These are phyloP conservation scores for Sepiola atlantica DNA, from an alignment of 2,888 invertebrate species.

Conservation along the genomic window DNA sequence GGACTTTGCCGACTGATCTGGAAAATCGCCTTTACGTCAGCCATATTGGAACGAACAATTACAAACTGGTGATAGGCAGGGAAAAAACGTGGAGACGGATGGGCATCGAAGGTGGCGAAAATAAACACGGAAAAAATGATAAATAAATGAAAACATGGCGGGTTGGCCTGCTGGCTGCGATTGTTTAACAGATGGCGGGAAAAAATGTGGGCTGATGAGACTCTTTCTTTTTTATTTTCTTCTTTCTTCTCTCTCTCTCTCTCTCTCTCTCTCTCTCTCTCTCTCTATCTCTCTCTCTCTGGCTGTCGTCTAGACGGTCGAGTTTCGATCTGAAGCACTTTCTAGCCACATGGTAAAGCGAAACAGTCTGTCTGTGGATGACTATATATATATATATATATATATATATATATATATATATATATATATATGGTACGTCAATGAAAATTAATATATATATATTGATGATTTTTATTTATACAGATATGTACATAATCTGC, in stretches of 20 bases:
- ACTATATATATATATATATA: too few relatives aligned
- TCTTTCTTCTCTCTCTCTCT: background rate
- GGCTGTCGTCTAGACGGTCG: too few relatives aligned
- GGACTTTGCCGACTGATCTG: constrained; percentile 12
- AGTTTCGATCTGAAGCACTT: too few relatives aligned
- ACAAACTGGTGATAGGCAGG: background rate
- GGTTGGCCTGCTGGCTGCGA: background rate
- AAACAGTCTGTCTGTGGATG: too few relatives aligned
- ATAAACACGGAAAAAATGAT: background rate
- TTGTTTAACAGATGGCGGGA: background rate
- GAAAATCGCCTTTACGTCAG: background rate
- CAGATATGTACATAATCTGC: too few relatives aligned
- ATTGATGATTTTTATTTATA: too few relatives aligned
- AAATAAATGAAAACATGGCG: background rate
- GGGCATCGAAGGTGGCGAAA: background rate
- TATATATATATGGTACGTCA: too few relatives aligned
- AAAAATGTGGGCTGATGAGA: background rate
- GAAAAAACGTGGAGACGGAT: background rate
- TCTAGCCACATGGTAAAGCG: too few relatives aligned
- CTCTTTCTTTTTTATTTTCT: background rate
- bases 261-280: background rate
- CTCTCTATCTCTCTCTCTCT: background rate
- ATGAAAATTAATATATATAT: too few relatives aligned
- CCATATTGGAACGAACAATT: constrained; percentile 12
- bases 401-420: too few relatives aligned